Base-by-base conservation (phyloP, 2,113 vertebrate species). In the Raja brachyura region DNA sequence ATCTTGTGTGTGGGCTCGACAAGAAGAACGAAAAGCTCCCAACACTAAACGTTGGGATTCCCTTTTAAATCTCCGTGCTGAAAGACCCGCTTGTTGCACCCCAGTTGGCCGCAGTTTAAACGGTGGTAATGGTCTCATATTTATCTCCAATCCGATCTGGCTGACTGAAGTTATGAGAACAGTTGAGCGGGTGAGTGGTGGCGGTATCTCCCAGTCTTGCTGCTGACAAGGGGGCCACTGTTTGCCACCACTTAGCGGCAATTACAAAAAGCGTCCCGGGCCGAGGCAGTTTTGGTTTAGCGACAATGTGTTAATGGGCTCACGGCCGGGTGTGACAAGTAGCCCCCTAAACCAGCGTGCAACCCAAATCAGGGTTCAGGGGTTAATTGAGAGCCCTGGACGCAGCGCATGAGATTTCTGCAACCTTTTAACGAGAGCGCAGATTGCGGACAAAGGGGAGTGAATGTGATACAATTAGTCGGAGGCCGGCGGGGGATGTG, bases 391-490 rank as follows among this genome's bases (percentile, higher is more conserved):
- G 95, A 97, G 95, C 96, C 96, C 98, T 96, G 97, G 97, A 97
- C 96, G 96, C 96, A 97, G 97, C 95, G 96, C 97, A 98, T 98
- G 97, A 98, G 98, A 97, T 98, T 98, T 97, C 96, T 96, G 97
- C 96, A 97, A 97, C 96, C 97, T 97, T 98, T 98, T 96, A 96
- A 96, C 94, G 95, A 95, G 94, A 96, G 96, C 95, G 96, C 39
- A 96, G 96, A 95, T 96, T 94, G 94, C 93, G 94, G 96, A 98
- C 96, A 97, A 98, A 98, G 97, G 97, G 95, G 96, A 96, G 94
- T 98, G 97, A 98, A 98, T 97, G 97, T 98, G 97, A 98, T 98
- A 98, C 97, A 98, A 98, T 98, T 98, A 98, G 97, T 96, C 94
- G 96, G 96, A 97, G 97, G 96, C 96, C 96, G 95, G 3, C 3